Base-by-base conservation (phyloP, 2,113 vertebrate genomes). In the Microtus montanus region DNA sequence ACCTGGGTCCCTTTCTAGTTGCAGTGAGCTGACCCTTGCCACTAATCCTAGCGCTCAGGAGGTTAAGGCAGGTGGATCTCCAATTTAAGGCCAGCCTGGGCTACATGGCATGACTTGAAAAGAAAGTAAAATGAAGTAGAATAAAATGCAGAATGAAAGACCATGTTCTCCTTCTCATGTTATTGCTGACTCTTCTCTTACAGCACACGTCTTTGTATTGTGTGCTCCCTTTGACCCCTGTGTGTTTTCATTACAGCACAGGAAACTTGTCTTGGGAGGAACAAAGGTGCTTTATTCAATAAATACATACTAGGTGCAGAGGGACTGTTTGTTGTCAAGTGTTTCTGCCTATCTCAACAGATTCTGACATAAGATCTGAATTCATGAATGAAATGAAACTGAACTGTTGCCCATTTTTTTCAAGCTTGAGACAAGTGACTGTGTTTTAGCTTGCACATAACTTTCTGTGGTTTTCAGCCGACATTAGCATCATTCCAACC, bases 361-460 rank as follows among this genome's bases (percentile, higher is more conserved):
- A 80, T 83, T 96, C 19, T 90, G 61, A 24, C 11, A 85, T 78
- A 85, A 83, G 92, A 85, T 61, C 49, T 92, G 90, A 91, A 94
- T 87, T 83, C 44, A 63, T 87, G 58, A 90, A 44, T 19, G 63
- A 95, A 90, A 90, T 66, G 47, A 94, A 94, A 87, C 33, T 41
- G 30, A 73, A 52, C 6, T 61, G 5, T 78, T 82, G 47, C 75
- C 8, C 19, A 11, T 85, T 96, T 14, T 85, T 90, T 52, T 66
- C 38, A 95, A 54, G 10, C 14, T n/a, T 58, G 58, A 90, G 66
- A 54, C 41, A 80, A 71, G 11, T 78, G n/a, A 22, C 44, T 63
- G 79, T 90, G 20, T 82, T 94, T 87, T 47, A 66, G 20, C 35
- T 5, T 68, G 2, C 87, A 13, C 2, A 49, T 66, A 61, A 61